phyloP scores from a whole-genome alignment of 2,797 vertebrate species.

The Tachyglossus aculeatus region DNA sequence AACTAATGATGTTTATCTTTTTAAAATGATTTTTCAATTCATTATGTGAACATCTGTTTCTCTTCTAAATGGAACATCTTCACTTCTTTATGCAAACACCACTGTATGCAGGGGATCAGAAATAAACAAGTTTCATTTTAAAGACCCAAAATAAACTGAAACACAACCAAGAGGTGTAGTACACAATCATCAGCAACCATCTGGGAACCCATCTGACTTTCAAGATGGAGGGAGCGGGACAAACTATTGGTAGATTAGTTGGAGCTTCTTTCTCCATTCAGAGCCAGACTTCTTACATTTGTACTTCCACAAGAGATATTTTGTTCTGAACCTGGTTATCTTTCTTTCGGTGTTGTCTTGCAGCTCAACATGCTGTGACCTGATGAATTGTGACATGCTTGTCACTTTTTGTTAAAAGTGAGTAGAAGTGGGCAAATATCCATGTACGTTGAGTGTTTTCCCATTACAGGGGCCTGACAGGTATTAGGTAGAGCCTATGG shows the following conservation, averaged over 20 bases:
- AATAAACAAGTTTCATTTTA: background rate
- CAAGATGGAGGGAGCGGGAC: background rate
- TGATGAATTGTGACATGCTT: slow-evolving; percentile 62
- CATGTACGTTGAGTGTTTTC: slow-evolving; percentile 40
- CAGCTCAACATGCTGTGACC: slow-evolving; percentile 36
- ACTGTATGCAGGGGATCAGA: background rate
- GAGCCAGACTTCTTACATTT: slow-evolving; percentile 24
- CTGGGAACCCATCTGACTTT: slow-evolving; percentile 5
- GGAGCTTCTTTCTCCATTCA: background rate
- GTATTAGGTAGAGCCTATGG: slow-evolving; percentile 14
- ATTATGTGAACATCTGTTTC: background rate
- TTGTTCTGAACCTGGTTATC: slow-evolving; percentile 39
- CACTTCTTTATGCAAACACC: background rate
- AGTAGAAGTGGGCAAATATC: slow-evolving; percentile 52
- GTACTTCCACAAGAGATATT: background rate
- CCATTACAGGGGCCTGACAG: slow-evolving; percentile 23
- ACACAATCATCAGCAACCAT: background rate
- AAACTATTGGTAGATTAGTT: background rate
- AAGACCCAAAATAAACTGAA: background rate
- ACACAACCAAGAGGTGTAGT: background rate
- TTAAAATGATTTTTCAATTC: background rate
- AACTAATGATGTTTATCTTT: too few species aligned
- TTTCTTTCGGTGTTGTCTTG: slow-evolving; percentile 34
- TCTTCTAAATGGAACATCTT: background rate
- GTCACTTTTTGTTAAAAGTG: slow-evolving; percentile 57